Conservation (phyloP, 1,140 invertebrate genomes). For the Lepidurus couesii region DNA sequence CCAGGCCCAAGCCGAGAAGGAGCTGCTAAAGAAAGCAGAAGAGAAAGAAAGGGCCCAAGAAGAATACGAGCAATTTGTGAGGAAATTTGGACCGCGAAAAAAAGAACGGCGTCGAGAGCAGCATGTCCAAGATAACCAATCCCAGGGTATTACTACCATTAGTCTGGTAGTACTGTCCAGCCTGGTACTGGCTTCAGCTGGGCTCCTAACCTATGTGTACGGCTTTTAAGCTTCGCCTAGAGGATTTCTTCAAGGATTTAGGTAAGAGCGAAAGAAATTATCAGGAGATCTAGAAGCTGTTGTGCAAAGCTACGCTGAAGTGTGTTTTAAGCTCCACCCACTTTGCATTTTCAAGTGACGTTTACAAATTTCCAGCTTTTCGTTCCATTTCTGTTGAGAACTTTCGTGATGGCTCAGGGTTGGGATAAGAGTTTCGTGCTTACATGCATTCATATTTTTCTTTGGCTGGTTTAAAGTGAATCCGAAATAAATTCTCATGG, state of each 20-base stretch:
- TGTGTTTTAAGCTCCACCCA: no score
- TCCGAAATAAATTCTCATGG: not conserved
- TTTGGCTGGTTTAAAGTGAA: no score
- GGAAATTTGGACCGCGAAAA: slow-evolving; percentile 31
- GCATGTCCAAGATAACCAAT: not conserved
- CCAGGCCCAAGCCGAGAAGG: slow-evolving; percentile 30
- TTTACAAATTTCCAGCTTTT: no score
- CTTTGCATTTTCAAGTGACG: no score
- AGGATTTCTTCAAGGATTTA: not conserved
- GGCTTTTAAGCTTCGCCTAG: not conserved
- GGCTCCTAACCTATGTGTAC: not conserved
- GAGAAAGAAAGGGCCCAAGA: slow-evolving; percentile 27
- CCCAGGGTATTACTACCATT: not conserved
- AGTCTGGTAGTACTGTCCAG: slow-evolving; percentile 12
- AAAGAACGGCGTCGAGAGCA: slow-evolving; percentile 29
- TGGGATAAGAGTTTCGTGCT: no score
- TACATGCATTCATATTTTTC: no score
- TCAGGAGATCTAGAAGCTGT: no score
- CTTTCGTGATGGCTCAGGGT: no score
- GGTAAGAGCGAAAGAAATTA: not conserved
- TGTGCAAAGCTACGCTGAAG: no score
- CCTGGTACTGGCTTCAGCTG: slow-evolving; percentile 16
- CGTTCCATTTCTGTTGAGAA: no score
- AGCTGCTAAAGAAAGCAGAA: slow-evolving; percentile 26
- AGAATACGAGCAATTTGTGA: slow-evolving; percentile 30